These are phyloP conservation scores for Pammene aurita DNA, from an alignment of 2,888 invertebrate genomes.

Conservation along the genomic window DNA sequence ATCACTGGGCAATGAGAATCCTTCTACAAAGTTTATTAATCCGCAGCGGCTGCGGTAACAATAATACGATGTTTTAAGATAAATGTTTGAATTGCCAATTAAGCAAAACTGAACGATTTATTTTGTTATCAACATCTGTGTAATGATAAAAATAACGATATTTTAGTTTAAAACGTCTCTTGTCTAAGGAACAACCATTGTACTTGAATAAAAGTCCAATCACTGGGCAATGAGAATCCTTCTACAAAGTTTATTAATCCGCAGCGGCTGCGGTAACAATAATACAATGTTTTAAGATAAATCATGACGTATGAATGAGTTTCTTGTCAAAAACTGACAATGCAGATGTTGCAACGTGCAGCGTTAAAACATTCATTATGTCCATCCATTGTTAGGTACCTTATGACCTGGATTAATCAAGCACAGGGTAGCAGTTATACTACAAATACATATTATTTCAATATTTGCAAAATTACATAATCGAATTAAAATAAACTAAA, in stretches of 20 bases:
- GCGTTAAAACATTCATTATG: conserved; percentile 16
- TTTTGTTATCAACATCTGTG: neutral
- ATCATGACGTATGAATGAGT: neutral
- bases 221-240: neutral
- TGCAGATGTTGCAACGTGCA: conserved; percentile 39
- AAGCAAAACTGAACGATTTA: neutral
- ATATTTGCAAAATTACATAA: neutral
- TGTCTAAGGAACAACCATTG: too few species aligned
- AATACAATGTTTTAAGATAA: neutral
- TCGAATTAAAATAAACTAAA: neutral
- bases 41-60: neutral
- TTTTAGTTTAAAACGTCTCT: neutral
- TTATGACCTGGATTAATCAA: conserved; percentile 38
- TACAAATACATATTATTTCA: conserved; percentile 46
- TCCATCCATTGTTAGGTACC: conserved; percentile 36
- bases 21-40: neutral
- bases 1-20: too few species aligned
- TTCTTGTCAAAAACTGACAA: conserved; percentile 39
- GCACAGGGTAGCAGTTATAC: conserved; percentile 42
- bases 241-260: neutral
- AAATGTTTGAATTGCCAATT: conserved; percentile 12
- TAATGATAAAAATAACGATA: neutral
- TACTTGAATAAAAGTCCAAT: too few species aligned
- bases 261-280: neutral
- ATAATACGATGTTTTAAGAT: neutral